Percentiles rank a stretch among this genome's conserved stretches.
These are phyloP conservation scores for Ictidomys tridecemlineatus DNA, from an alignment of 2,113 vertebrate species.

Conservation along the genomic window DNA sequence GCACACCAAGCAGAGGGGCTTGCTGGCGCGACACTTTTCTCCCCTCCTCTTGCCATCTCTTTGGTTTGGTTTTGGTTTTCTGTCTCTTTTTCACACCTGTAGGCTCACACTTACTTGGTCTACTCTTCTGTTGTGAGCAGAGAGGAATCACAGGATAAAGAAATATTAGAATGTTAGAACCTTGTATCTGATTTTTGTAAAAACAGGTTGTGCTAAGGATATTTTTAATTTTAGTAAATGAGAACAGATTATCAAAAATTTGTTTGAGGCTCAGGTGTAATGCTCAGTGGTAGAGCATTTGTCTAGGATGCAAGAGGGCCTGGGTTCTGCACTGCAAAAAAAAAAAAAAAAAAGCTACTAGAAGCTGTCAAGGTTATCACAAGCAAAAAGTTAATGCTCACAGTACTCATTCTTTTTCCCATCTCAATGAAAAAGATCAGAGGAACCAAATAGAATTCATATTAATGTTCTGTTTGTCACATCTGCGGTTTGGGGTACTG, in stretches of 20 bases:
- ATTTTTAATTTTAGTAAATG: neutral
- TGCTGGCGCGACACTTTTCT: neutral
- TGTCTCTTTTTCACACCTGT: neutral
- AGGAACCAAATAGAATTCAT: neutral
- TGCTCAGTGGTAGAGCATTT: neutral
- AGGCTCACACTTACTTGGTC: neutral
- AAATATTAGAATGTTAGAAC: neutral
- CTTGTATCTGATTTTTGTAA: neutral
- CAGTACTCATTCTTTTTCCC: neutral
- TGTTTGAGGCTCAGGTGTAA: neutral
- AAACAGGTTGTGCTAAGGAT: neutral
- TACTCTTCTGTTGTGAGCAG: neutral
- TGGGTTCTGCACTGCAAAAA: neutral
- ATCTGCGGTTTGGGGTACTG: rapidly evolving
- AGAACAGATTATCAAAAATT: neutral
- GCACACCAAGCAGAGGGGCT: too few species aligned
- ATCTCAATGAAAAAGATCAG: neutral
- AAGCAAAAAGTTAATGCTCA: neutral
- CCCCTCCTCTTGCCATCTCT: neutral
- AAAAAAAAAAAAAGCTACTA: neutral
- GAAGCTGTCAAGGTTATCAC: neutral
- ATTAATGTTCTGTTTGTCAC: neutral
- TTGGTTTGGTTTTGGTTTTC: neutral
- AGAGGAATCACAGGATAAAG: neutral
- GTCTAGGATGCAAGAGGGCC: neutral